Evolutionary conservation across 1,140 invertebrate species (phyloP), one percentile per base, ranked within the genome.

Genomic region (Eumaeus atala): DNA sequence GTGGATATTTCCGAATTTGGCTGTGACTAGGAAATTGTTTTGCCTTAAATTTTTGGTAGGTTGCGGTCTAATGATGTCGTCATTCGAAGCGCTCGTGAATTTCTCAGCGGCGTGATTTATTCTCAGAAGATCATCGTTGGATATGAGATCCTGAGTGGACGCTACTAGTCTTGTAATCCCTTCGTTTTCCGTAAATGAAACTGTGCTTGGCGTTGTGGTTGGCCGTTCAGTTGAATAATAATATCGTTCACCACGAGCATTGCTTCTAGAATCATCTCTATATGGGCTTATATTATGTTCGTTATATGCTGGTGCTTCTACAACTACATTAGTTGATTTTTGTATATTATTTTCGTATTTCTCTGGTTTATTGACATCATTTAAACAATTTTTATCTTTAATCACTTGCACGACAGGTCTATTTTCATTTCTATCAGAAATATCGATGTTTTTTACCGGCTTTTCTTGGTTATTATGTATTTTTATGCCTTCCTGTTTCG

Each of bases 71-170:
- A 84, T 77, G 2, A 80, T 59, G 28, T 81, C 76, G 17, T 87
- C 77, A 36, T 60, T 66, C 34, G 66, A 62, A 9, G 68, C 57
- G 51, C 66, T 61, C 1, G 67, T 64, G n/a, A 74, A 56, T 58
- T 69, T 74, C 66, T 88, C 87, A 35, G 74, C 74, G 1, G 89
- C 88, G 14, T 86, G 75, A 62, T 90, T 90, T 5, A 90, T 90
- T 66, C 80, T 84, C 34, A 90, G 59, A 11, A 90, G 80, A 76
- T 90, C 90, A 64, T 88, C 82, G 60, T 89, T 90, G 10, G 84
- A 78, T 49, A 90, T 87, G 9, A 90, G 69, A 75, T 90, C 86
- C 66, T 88, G 87, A 5, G 89, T 90, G 10, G 82, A 89, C 47
- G 87, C 85, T 8, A 90, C 87, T 36, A 90, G 58, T 70, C 79